These are phyloP conservation scores for Eueremaeus valkanovi DNA, from an alignment of 2,888 invertebrate species.

Conservation along the genomic window DNA sequence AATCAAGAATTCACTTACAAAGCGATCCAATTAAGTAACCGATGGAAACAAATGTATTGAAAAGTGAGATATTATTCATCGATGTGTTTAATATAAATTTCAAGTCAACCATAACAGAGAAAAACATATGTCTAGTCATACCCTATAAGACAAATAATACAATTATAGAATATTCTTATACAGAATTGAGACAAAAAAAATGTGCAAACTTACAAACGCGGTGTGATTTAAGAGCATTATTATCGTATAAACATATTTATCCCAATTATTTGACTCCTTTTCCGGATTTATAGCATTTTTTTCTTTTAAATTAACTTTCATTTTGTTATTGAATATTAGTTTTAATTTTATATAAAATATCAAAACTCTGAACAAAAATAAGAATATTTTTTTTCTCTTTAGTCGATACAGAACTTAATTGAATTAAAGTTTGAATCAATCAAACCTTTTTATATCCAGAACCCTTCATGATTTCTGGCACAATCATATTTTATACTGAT, in stretches of 20 bases:
- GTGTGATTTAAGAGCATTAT: neutral
- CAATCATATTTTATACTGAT: no score
- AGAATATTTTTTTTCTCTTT: no score
- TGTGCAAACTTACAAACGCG: neutral
- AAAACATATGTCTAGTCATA: neutral
- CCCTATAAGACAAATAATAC: neutral
- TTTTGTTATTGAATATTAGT: no score
- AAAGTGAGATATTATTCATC: neutral
- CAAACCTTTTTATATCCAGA: no score
- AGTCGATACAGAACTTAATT: no score
- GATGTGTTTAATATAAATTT: slow-evolving; percentile 9
- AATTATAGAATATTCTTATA: neutral
- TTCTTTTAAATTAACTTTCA: neutral
- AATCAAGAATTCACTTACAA: neutral
- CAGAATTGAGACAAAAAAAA: no score
- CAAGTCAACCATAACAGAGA: neutral
- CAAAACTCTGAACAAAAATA: no score
- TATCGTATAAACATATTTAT: slow-evolving; percentile 6
- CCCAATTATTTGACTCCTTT: neutral
- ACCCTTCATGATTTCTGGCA: no score
- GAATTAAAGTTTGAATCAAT: no score
- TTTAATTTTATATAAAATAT: no score
- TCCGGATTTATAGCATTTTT: no score
- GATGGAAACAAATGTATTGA: neutral
- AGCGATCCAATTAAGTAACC: neutral